Evolutionary conservation across 2,888 invertebrate genomes (phyloP), one percentile per base, ranked within the genome.

Genomic region (Phanerotoma sp.): DNA sequence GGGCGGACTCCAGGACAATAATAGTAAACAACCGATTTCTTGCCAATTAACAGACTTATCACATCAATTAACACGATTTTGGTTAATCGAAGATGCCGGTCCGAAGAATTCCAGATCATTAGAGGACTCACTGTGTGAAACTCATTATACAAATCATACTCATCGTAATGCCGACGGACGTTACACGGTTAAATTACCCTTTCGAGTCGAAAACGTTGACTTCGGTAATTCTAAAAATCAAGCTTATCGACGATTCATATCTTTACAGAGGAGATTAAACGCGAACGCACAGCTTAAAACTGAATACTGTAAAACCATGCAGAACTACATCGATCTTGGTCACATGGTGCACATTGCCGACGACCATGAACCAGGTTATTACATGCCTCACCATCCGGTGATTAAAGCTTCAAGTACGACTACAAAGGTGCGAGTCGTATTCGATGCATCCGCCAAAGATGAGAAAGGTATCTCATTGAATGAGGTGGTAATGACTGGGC

Each of bases 331-430:
- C 4, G 21, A 50, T 21, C 47, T 57, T 5, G 52, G 49, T 10
- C 51, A 57, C 25, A 51, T 57, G 57, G 20, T 47, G 18, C 41
- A 50, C 9, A 16, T 51, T 28, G 16, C 32, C 20, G 53, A 57
- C 42, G 53, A 57, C 16, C 25, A 16, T 11, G 32, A 40, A 18
- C 22, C 44, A 16, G 52, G 52, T 7, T 56, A 32, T 10, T 56
- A 49, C 22, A n/a, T 56, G 35, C 56, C 58, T 7, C 58, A 56
- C 33, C 53, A 56, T 35, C 42, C 53, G n/a, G 56, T 58, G 3
- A 20, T 53, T 25, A 56, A 58, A 42, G 7, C 41, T 20, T 53
- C 50, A n/a, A 53, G 58, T 37, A 28, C 13, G 2, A 58, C 58
- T 2, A 58, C 52, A 1, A 56, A 57, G 20, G 33, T 20, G n/a